Evolutionary conservation across 2,888 invertebrate genomes (phyloP).

Genomic region (Limnephilus lunatus): DNA sequence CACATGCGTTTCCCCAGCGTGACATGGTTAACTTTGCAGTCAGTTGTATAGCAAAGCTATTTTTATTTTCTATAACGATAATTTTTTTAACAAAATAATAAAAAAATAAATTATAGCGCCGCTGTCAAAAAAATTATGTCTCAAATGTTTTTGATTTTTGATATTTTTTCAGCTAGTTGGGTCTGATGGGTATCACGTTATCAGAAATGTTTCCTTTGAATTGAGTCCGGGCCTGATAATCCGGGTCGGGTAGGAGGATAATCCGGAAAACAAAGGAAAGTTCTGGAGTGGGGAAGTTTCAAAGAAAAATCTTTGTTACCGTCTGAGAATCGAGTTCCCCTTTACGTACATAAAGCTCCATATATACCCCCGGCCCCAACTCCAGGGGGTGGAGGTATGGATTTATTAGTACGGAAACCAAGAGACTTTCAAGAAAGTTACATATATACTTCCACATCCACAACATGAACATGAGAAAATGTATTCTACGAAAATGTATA

Average conservation of each 20-base stretch:
- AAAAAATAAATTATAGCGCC: no score
- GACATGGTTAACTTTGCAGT: no score
- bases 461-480: background rate
- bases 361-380: background rate
- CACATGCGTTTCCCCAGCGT: no score
- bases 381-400: background rate
- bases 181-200: no score
- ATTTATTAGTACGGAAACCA: conserved; percentile 2
- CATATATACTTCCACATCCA: background rate
- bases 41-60: no score
- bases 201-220: no score
- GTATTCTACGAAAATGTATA: background rate
- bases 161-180: no score
- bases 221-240: background rate
- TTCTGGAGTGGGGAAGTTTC: conserved; percentile 60
- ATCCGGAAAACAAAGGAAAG: conserved; percentile 60
- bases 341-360: conserved; percentile 23
- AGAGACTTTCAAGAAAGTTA: background rate
- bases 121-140: no score
- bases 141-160: no score
- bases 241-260: conserved; percentile 39
- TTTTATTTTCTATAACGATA: no score
- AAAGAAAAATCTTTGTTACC: conserved; percentile 64
- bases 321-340: conserved; percentile 50
- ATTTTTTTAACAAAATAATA: no score